Percentiles rank a stretch among this genome's conserved stretches.
phyloP scores from a whole-genome alignment of 2,888 invertebrate species.

The Mesopsocus fuscifrons region DNA sequence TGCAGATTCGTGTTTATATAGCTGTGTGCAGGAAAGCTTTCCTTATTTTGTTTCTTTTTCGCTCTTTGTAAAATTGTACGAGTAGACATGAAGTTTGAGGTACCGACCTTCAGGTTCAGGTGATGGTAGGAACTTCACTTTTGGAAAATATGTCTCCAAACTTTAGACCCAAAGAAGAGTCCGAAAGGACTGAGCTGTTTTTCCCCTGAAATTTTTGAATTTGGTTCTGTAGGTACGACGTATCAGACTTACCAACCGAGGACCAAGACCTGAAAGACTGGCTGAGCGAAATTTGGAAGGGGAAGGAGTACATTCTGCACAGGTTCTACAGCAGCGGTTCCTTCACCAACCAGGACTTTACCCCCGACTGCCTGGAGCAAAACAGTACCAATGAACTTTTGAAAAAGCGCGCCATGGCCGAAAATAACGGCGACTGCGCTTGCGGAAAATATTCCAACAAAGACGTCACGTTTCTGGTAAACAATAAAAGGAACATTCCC shows the following conservation, averaged over 20 bases:
- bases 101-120: too few species aligned
- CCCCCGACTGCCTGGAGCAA: slow-evolving; percentile 7
- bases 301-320: slow-evolving; percentile 40
- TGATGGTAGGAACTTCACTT: too few species aligned
- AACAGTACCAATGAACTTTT: slow-evolving; percentile 7
- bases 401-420: neutral
- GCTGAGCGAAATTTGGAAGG: slow-evolving; percentile 43
- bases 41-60: too few species aligned
- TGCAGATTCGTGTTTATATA: too few species aligned
- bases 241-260: slow-evolving; percentile 34
- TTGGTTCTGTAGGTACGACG: slow-evolving; percentile 37
- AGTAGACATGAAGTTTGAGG: too few species aligned
- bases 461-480: neutral
- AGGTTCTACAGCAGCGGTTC: slow-evolving; percentile 37
- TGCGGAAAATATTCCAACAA: neutral
- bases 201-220: too few species aligned
- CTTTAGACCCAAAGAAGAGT: too few species aligned
- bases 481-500: neutral
- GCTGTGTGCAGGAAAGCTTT: too few species aligned
- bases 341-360: slow-evolving; percentile 19
- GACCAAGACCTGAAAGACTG: slow-evolving; percentile 38
- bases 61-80: too few species aligned
- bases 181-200: too few species aligned
- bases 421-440: slow-evolving; percentile 6
- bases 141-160: too few species aligned